These are phyloP conservation scores for Drosophila parabipectinata DNA, from an alignment of 1,140 invertebrate genomes.

Conservation along the genomic window DNA sequence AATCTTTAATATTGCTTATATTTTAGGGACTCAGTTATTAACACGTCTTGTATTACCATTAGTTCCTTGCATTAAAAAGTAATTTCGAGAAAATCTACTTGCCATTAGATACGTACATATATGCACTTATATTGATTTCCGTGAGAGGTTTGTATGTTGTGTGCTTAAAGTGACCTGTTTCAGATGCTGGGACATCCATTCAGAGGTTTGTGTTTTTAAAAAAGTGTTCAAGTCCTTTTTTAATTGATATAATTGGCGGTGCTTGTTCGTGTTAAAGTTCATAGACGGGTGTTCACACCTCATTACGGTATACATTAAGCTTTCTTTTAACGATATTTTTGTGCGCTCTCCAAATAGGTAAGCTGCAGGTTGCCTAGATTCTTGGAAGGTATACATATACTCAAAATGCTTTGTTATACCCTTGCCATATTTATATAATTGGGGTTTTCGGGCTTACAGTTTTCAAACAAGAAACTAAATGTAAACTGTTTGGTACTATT, in stretches of 20 bases:
- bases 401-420: neutral
- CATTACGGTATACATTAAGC: conserved; percentile 21
- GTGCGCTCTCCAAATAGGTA: conserved; percentile 46
- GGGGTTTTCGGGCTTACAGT: neutral
- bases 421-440: neutral
- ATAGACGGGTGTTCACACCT: conserved; percentile 1
- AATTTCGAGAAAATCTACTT: conserved; percentile 45
- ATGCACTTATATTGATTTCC: conserved; percentile 14
- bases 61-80: conserved; percentile 45
- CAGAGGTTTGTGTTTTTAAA: conserved; percentile 28
- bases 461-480: neutral
- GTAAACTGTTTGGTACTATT: neutral
- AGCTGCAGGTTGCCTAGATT: conserved; percentile 39
- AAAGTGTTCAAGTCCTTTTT: conserved; percentile 44
- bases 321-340: conserved; percentile 43
- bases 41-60: conserved; percentile 51
- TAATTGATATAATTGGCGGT: conserved; percentile 79
- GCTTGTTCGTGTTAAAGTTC: conserved; percentile 55
- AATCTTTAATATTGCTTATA: conserved; percentile 56
- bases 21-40: conserved; percentile 41
- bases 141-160: conserved; percentile 77
- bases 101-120: conserved; percentile 15
- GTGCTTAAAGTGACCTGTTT: conserved; percentile 54
- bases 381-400: conserved; percentile 26
- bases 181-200: conserved; percentile 18